Conservation (phyloP, 2,888 invertebrate genomes). For the Eupsilia transversa region DNA sequence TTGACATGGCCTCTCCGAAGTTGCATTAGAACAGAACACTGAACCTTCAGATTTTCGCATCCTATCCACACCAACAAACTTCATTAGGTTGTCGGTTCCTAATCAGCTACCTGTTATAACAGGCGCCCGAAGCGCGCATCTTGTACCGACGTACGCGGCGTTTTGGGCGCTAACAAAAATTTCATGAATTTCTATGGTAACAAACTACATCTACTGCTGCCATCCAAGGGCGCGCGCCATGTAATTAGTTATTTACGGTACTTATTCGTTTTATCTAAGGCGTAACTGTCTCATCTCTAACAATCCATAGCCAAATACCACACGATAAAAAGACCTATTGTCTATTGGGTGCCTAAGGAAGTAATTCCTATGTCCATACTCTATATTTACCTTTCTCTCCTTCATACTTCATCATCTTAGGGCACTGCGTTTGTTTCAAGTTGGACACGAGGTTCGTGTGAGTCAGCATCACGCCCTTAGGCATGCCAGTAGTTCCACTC, state of each 20-base stretch:
- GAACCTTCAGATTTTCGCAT: neutral
- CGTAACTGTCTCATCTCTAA: too few species aligned
- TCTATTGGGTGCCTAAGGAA: too few species aligned
- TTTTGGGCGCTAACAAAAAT: too few species aligned
- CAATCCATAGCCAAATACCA: neutral
- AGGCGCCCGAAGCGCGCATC: too few species aligned
- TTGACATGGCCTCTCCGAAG: neutral
- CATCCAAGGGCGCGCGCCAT: too few species aligned
- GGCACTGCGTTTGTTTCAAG: constrained; percentile 86
- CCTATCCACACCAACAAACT: neutral
- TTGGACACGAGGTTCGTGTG: constrained; percentile 92
- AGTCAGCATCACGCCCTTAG: constrained; percentile 94
- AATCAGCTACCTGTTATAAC: too few species aligned
- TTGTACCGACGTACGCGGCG: too few species aligned
- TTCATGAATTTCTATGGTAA: too few species aligned
- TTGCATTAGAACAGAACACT: neutral
- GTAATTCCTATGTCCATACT: neutral
- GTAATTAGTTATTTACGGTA: too few species aligned
- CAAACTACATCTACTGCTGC: too few species aligned
- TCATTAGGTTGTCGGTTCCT: neutral
- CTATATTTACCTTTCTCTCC: constrained; percentile 81
- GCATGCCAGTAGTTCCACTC: constrained; percentile 95
- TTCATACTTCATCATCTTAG: constrained; percentile 85
- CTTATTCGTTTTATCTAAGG: too few species aligned
- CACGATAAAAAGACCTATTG: neutral